Percentiles rank a stretch among this genome's conserved stretches.
These are phyloP conservation scores for Ciconia nigra DNA, from an alignment of 2,797 vertebrate genomes.

Conservation along the genomic window DNA sequence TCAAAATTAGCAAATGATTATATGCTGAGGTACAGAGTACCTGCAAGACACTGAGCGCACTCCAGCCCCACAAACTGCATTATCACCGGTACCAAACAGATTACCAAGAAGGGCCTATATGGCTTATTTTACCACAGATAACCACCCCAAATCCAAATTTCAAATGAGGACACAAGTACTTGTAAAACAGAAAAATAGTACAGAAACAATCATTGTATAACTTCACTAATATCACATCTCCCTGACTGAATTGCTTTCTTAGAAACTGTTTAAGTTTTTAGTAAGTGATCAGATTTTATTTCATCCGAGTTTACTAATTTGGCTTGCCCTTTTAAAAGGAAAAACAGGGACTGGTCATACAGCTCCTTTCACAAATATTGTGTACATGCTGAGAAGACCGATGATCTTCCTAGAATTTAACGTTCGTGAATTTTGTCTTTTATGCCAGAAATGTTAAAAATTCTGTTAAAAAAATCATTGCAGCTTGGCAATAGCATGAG, in stretches of 20 bases:
- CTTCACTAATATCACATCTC: background rate
- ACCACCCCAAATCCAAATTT: background rate
- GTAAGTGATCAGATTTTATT: background rate
- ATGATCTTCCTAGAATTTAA: background rate
- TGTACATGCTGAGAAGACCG: background rate
- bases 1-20: constrained; percentile 26
- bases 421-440: background rate
- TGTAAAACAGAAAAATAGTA: background rate
- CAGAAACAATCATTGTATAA: background rate
- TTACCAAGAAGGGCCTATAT: background rate
- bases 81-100: background rate
- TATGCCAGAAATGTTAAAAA: background rate
- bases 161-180: background rate
- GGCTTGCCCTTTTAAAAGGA: background rate
- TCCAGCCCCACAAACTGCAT: background rate
- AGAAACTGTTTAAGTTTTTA: background rate
- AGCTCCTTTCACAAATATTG: background rate
- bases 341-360: background rate
- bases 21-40: background rate
- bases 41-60: background rate
- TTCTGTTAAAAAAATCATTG: background rate
- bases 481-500: background rate
- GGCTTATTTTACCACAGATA: background rate
- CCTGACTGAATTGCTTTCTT: background rate
- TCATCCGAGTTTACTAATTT: background rate